phyloP scores from a whole-genome alignment of 2,113 vertebrate species.

The Opisthocomus hoazin region DNA sequence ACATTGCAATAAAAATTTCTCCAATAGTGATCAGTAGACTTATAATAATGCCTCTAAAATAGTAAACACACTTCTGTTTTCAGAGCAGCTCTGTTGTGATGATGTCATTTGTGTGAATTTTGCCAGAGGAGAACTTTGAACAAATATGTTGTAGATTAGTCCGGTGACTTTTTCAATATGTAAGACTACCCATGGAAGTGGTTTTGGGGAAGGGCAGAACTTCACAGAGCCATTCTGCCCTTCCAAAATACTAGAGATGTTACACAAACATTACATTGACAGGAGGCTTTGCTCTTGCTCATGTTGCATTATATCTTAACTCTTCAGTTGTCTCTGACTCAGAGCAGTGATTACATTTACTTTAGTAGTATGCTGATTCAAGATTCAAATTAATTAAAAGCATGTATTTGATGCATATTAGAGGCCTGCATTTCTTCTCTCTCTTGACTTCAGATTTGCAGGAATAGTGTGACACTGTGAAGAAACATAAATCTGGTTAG shows the following conservation, averaged over 20 bases:
- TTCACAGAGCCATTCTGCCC: not conserved
- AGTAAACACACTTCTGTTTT: not conserved
- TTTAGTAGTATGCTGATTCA: not conserved
- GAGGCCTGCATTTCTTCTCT: not conserved
- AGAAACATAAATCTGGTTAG: not conserved
- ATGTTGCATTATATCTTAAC: not conserved
- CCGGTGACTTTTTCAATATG: conserved; percentile 5
- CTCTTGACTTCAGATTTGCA: not conserved
- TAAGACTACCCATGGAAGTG: not conserved
- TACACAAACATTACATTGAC: not conserved
- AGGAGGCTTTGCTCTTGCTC: not conserved
- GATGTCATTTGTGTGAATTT: not conserved
- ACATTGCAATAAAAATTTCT: not conserved
- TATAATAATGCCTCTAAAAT: not conserved
- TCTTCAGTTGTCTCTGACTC: not conserved
- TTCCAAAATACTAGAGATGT: not conserved
- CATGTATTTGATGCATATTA: not conserved
- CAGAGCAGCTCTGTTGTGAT: not conserved
- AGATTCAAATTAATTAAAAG: not conserved
- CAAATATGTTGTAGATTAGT: conserved; percentile 12
- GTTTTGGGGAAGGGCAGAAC: not conserved
- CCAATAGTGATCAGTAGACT: not conserved
- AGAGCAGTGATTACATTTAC: not conserved
- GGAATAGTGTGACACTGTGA: not conserved
- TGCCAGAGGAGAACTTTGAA: conserved; percentile 2